These are phyloP conservation scores for Ptyas mucosa DNA, from an alignment of 2,113 vertebrate genomes.

Conservation along the genomic window DNA sequence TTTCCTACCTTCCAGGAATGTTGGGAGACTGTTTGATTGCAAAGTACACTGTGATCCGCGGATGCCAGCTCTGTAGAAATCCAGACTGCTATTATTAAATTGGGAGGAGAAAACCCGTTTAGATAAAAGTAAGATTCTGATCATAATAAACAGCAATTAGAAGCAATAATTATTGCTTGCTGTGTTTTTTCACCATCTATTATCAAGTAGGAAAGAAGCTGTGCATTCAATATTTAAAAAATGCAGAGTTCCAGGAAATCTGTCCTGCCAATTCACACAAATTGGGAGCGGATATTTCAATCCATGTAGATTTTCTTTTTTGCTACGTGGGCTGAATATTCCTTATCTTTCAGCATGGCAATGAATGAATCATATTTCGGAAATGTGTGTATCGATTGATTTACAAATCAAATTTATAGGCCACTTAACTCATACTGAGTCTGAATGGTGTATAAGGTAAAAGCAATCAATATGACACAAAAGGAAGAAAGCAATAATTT, in stretches of 20 bases:
- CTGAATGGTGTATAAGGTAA: not conserved
- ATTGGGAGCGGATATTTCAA: not conserved
- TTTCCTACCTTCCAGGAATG: conserved; percentile 21
- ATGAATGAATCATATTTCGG: not conserved
- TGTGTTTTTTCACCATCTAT: conserved; percentile 5
- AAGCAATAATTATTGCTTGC: conserved; percentile 30
- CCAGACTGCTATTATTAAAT: conserved; percentile 41
- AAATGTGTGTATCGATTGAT: not conserved
- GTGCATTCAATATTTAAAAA: not conserved
- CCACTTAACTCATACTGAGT: not conserved
- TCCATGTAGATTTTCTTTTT: not conserved
- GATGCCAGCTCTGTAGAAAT: conserved; percentile 12
- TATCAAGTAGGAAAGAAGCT: conserved; percentile 1
- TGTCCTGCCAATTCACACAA: not conserved
- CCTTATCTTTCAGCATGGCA: not conserved
- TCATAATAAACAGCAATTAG: conserved; percentile 29
- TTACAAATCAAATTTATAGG: not conserved
- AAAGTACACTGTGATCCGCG: not conserved
- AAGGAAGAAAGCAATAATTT: not conserved
- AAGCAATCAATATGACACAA: not conserved
- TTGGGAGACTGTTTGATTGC: not conserved
- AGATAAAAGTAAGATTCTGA: conserved; percentile 29
- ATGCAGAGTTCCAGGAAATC: not conserved
- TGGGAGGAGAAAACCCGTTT: conserved; percentile 27
- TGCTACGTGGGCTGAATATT: not conserved